phyloP scores from a whole-genome alignment of 2,888 invertebrate species.

The Diogma glabrata region DNA sequence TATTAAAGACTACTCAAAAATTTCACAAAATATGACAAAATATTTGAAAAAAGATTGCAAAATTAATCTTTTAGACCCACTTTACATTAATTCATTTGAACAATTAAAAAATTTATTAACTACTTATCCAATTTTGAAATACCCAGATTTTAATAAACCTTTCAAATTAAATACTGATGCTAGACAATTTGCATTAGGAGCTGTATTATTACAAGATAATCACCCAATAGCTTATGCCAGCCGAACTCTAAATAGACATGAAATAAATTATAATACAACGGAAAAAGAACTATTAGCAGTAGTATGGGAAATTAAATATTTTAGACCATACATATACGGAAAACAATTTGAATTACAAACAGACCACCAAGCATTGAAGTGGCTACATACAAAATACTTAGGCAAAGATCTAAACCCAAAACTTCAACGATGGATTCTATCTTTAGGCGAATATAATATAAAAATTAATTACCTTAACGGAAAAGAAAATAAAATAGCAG shows the following conservation, averaged over 20 bases:
- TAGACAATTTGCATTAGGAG: not conserved
- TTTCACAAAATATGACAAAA: not conserved
- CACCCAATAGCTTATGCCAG: not conserved
- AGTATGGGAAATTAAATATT: not conserved
- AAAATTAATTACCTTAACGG: slow-evolving; percentile 17
- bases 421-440: no score
- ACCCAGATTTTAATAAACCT: not conserved
- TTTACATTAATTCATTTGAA: not conserved
- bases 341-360: not conserved
- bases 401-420: no score
- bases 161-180: not conserved
- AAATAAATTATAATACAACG: not conserved
- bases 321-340: not conserved
- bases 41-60: not conserved
- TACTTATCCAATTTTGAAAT: not conserved
- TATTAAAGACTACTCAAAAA: not conserved
- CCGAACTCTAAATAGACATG: not conserved
- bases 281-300: not conserved
- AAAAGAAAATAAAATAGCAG: slow-evolving; percentile 16
- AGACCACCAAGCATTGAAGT: no score
- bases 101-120: not conserved
- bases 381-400: no score
- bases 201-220: not conserved
- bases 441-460: no score
- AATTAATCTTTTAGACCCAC: not conserved